Conservation (phyloP, 2,888 invertebrate genomes). For the Synergus gifuensis region DNA sequence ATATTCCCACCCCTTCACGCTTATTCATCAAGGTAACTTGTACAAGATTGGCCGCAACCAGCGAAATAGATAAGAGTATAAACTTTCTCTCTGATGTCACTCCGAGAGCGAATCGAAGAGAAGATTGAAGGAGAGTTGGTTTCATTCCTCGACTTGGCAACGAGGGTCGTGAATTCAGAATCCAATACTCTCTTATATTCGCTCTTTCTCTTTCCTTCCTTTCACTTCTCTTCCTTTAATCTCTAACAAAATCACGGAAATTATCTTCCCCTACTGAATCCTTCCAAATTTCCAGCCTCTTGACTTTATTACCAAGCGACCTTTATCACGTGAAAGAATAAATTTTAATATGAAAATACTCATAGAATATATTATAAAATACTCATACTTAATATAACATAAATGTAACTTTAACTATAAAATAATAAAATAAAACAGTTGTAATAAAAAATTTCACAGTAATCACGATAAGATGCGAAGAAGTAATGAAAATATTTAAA, state of each 20-base stretch:
- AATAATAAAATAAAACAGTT: too few species aligned
- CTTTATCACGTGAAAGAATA: background rate
- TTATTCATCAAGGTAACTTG: constrained; percentile 47
- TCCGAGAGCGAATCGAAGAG: constrained; percentile 17
- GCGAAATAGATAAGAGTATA: constrained; percentile 46
- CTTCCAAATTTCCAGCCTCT: background rate
- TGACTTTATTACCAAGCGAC: background rate
- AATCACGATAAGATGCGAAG: background rate
- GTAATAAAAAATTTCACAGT: background rate
- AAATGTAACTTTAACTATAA: too few species aligned
- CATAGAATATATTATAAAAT: background rate
- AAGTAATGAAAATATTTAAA: background rate
- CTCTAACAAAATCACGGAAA: constrained; percentile 32
- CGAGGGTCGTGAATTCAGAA: constrained; percentile 25
- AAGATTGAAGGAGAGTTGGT: constrained; percentile 40
- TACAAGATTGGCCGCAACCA: constrained; percentile 38
- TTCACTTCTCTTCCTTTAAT: constrained; percentile 4
- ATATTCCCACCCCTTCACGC: constrained; percentile 36
- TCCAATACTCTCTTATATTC: constrained; percentile 29
- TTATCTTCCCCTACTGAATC: constrained; percentile 14
- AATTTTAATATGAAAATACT: background rate
- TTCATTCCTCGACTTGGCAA: constrained; percentile 31
- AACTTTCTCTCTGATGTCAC: constrained; percentile 48
- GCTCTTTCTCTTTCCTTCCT: constrained; percentile 30
- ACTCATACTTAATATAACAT: too few species aligned